Percentiles rank a stretch among this genome's conserved stretches.
Evolutionary conservation across 1,140 invertebrate genomes (phyloP).

Genomic region (Drosophila equinoxialis): DNA sequence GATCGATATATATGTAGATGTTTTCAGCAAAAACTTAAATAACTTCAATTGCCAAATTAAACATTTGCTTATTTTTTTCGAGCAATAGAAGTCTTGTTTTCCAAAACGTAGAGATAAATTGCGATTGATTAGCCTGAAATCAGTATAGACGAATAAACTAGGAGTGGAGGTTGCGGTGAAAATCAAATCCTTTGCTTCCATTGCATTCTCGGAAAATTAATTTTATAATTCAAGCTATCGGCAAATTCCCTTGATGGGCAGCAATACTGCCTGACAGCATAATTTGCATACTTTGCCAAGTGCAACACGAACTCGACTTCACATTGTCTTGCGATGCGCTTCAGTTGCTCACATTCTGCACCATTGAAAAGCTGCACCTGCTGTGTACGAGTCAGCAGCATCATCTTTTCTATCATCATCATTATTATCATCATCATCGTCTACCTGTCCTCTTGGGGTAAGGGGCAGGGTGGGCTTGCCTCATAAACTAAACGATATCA

Average conservation of each 20-base stretch:
- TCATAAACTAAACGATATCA: slow-evolving; percentile 71
- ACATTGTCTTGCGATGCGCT: slow-evolving; percentile 19
- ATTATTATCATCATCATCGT: not conserved
- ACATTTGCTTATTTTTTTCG: too few relatives aligned
- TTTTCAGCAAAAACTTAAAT: too few relatives aligned
- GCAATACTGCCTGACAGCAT: slow-evolving; percentile 14
- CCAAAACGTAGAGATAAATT: not conserved
- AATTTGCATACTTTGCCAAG: slow-evolving; percentile 14
- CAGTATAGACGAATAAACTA: not conserved
- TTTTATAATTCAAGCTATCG: slow-evolving; percentile 13
- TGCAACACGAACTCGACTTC: slow-evolving; percentile 12
- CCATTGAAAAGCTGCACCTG: slow-evolving; percentile 46
- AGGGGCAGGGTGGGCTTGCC: slow-evolving; percentile 4
- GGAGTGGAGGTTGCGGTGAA: not conserved
- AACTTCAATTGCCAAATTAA: too few relatives aligned
- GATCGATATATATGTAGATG: too few relatives aligned
- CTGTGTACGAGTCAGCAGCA: slow-evolving; percentile 27
- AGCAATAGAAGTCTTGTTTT: too few relatives aligned
- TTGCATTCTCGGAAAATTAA: not conserved
- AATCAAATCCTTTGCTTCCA: not conserved
- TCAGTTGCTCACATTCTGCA: slow-evolving; percentile 18
- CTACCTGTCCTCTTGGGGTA: not conserved
- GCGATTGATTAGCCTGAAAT: not conserved
- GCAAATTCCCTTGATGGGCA: slow-evolving; percentile 17
- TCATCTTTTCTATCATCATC: not conserved